These are phyloP conservation scores for Sardina pilchardus DNA, from an alignment of 2,113 vertebrate species.

Conservation along the genomic window DNA sequence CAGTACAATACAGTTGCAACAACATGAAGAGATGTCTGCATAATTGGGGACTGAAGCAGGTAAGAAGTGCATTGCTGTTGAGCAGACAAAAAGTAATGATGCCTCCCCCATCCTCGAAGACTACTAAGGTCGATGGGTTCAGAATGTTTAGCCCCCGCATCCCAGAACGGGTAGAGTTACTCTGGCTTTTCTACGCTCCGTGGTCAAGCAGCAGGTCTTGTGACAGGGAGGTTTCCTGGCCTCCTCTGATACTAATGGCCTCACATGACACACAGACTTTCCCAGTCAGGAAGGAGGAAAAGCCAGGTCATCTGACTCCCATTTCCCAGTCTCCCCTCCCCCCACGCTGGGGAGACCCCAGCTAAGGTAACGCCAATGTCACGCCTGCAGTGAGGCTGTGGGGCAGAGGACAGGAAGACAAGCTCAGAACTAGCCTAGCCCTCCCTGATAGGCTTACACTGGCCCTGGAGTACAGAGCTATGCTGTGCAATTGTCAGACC, in stretches of 20 bases:
- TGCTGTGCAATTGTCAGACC: background rate
- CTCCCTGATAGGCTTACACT: background rate
- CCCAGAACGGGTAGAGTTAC: background rate
- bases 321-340: constrained; percentile 25
- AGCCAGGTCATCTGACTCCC: constrained; percentile 50
- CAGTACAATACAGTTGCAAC: background rate
- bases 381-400: background rate
- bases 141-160: background rate
- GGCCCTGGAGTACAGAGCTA: background rate
- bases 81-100: background rate
- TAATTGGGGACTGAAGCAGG: background rate
- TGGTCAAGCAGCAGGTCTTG: constrained; percentile 16
- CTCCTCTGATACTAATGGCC: constrained; percentile 33
- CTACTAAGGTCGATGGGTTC: background rate
- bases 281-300: constrained; percentile 35
- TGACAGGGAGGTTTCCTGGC: constrained; percentile 17
- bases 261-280: constrained; percentile 49
- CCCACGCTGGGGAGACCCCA: background rate
- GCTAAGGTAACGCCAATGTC: background rate
- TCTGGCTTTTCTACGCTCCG: background rate
- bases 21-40: background rate
- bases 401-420: background rate
- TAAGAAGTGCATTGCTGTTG: background rate
- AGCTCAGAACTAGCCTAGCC: background rate
- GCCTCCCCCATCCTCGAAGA: background rate